Conservation (phyloP, 2,888 invertebrate species). For the Tachina grossa region DNA sequence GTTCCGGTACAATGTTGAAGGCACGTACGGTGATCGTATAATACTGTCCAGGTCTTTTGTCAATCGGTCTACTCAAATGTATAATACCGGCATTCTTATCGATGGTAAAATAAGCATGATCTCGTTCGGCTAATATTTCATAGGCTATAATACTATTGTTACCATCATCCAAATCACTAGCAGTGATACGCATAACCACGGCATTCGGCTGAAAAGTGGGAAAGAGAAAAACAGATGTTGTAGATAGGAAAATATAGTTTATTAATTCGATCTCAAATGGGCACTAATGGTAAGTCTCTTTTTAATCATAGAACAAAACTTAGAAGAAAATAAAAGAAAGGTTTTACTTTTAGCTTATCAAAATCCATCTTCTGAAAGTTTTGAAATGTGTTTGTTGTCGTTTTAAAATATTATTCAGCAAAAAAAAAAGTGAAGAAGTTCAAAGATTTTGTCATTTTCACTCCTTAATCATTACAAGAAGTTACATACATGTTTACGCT, state of each 20-base stretch:
- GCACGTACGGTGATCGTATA: conserved; percentile 82
- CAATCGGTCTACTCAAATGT: conserved; percentile 84
- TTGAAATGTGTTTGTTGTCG: no score
- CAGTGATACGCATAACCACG: conserved; percentile 94
- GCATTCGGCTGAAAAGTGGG: conserved; percentile 79
- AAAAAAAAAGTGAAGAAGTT: no score
- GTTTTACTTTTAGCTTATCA: no score
- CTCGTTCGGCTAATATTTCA: conserved; percentile 82
- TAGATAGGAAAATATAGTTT: conserved; percentile 15
- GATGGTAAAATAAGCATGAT: conserved; percentile 89
- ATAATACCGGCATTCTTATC: conserved; percentile 93
- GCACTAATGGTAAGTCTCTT: background rate
- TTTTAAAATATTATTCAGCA: no score
- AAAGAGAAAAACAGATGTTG: conserved; percentile 59
- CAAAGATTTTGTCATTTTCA: no score
- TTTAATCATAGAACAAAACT: background rate
- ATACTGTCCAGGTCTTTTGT: conserved; percentile 80
- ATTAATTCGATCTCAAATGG: background rate
- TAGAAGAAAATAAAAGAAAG: background rate
- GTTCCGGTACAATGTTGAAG: conserved; percentile 80
- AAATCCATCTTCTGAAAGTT: no score
- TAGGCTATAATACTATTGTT: conserved; percentile 94
- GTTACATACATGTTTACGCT: no score
- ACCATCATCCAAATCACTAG: conserved; percentile 95
- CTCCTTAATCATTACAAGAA: no score